Evolutionary conservation across 2,888 invertebrate species (phyloP).

Genomic region (Drepana falcataria): DNA sequence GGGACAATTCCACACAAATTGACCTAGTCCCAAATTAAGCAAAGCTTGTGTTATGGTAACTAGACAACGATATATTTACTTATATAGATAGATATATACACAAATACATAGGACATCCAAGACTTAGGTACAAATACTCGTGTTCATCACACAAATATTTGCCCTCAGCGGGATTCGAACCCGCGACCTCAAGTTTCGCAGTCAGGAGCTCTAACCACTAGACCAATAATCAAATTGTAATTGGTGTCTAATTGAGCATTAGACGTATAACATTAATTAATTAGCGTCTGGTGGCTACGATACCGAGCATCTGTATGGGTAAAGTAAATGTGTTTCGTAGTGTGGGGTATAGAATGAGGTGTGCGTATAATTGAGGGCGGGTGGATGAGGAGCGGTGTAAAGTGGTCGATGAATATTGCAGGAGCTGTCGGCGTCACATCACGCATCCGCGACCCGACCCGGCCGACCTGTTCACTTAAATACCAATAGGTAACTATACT

Average conservation of each 20-base stretch:
- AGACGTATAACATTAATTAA: background rate
- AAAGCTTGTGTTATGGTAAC: too few relatives aligned
- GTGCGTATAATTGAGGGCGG: conserved; percentile 39
- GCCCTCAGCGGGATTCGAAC: too few relatives aligned
- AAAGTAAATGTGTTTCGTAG: too few relatives aligned
- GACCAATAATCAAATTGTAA: background rate
- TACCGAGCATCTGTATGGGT: background rate
- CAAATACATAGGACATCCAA: too few relatives aligned
- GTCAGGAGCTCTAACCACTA: too few relatives aligned
- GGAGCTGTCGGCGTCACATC: conserved; percentile 44
- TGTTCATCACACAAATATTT: too few relatives aligned
- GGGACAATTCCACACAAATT: too few relatives aligned
- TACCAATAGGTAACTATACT: background rate
- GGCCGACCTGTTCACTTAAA: conserved; percentile 11
- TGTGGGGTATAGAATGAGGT: conserved; percentile 5
- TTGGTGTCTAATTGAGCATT: background rate
- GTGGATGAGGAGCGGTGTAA: conserved; percentile 40
- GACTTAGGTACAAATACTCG: too few relatives aligned
- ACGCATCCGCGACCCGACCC: conserved; percentile 25
- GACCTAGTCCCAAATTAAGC: too few relatives aligned
- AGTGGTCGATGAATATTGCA: conserved; percentile 71
- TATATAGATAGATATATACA: too few relatives aligned
- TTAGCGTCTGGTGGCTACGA: background rate
- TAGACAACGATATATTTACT: too few relatives aligned
- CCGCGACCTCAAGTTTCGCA: too few relatives aligned